phyloP scores from a whole-genome alignment of 2,888 invertebrate species.

The Cheilosia vernalis region DNA sequence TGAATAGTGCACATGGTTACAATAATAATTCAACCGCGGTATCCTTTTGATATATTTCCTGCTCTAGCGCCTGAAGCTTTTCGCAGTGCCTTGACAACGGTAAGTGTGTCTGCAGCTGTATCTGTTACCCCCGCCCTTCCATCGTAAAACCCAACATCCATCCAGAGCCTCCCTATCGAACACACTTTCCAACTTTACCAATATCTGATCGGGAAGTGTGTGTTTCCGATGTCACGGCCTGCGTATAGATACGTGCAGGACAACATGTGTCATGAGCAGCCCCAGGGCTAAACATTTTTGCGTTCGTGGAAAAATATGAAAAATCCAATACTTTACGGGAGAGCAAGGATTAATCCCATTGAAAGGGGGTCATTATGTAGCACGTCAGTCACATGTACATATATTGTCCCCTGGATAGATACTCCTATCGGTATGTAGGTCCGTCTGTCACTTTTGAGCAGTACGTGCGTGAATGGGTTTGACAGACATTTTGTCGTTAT shows the following conservation, averaged over 20 bases:
- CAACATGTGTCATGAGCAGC: constrained; percentile 45
- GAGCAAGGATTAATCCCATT: constrained; percentile 45
- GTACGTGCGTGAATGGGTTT: constrained; percentile 72
- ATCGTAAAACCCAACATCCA: not conserved
- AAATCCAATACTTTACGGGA: constrained; percentile 23
- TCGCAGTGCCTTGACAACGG: constrained; percentile 26
- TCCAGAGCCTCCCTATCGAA: constrained; percentile 3
- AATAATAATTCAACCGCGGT: constrained; percentile 31
- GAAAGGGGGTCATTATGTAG: constrained; percentile 26
- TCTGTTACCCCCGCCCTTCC: not conserved
- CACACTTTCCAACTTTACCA: constrained; percentile 35
- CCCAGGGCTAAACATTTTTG: constrained; percentile 24
- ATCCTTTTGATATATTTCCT: constrained; percentile 13
- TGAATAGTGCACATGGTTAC: not conserved
- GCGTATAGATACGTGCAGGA: constrained; percentile 36
- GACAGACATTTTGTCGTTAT: constrained; percentile 71
- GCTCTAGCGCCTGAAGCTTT: not conserved
- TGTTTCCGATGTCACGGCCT: constrained; percentile 39
- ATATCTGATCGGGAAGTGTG: constrained; percentile 55
- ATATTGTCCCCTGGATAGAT: constrained; percentile 2
- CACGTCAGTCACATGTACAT: constrained; percentile 12
- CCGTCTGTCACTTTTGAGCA: constrained; percentile 47
- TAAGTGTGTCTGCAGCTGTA: constrained; percentile 20
- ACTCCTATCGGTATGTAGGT: not conserved
- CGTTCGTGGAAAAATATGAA: constrained; percentile 18